Conservation (phyloP, 2,113 vertebrate genomes). For the Hymenochirus boettgeri region DNA sequence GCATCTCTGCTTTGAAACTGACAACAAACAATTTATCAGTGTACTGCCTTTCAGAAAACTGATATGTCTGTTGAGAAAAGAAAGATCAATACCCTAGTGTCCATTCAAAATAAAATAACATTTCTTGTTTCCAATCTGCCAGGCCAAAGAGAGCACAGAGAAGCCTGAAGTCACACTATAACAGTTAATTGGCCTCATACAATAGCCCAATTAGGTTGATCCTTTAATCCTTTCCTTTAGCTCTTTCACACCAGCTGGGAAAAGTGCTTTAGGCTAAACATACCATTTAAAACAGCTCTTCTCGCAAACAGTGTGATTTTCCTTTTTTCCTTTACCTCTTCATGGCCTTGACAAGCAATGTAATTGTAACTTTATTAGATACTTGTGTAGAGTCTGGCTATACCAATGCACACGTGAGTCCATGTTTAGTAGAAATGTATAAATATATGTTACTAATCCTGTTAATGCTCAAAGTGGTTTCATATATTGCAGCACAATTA, state of each 20-base stretch:
- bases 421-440: no score
- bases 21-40: no score
- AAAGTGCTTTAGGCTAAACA: slow-evolving; percentile 9
- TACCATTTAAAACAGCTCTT: slow-evolving; percentile 15
- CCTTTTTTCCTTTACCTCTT: neutral
- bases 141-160: neutral
- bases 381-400: no score
- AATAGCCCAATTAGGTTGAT: slow-evolving; percentile 34
- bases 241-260: slow-evolving; percentile 23
- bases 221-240: slow-evolving; percentile 34
- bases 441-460: no score
- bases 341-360: neutral
- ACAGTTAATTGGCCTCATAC: slow-evolving; percentile 32
- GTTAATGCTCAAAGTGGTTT: no score
- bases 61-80: neutral
- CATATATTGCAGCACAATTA: no score
- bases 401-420: no score
- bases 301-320: slow-evolving; percentile 2
- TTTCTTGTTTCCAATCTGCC: slow-evolving; percentile 7
- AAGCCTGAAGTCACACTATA: neutral
- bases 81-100: neutral
- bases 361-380: neutral
- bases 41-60: neutral
- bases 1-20: no score
- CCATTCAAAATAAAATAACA: slow-evolving; percentile 6